Evolutionary conservation across 2,113 vertebrate species (phyloP).

Genomic region (Terrapene triunguis): DNA sequence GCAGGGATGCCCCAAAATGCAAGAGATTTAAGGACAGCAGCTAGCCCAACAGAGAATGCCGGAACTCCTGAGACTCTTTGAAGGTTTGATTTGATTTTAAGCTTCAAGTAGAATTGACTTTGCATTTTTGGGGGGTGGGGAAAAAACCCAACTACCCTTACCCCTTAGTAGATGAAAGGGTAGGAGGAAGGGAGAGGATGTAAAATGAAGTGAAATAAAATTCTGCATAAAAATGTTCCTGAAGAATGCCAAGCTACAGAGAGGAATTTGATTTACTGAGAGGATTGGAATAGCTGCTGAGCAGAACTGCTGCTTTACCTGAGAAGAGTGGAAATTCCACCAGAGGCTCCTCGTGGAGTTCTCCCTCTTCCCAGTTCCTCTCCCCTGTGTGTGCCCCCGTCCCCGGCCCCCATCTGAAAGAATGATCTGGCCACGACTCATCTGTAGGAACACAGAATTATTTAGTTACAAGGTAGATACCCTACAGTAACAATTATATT

Average conservation of each 20-base stretch:
- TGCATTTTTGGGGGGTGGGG: neutral
- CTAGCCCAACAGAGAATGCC: neutral
- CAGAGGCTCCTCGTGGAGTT: rapidly evolving
- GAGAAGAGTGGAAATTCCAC: neutral
- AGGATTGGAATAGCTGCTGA: neutral
- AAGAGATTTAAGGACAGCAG: neutral
- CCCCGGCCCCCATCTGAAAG: neutral
- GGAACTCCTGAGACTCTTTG: neutral
- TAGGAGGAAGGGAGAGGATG: neutral
- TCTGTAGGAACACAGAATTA: neutral
- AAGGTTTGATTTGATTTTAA: neutral
- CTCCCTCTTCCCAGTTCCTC: neutral
- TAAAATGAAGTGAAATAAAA: rapidly evolving
- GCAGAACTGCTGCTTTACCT: neutral
- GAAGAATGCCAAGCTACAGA: neutral
- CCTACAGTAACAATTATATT: neutral
- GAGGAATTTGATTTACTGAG: neutral
- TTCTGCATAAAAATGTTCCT: neutral
- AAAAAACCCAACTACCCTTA: neutral
- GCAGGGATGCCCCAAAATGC: neutral
- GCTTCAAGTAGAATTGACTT: neutral
- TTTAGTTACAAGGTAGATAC: neutral
- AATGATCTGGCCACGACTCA: neutral
- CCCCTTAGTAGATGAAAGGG: neutral
- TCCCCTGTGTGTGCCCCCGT: neutral